Conservation (phyloP, 1,140 invertebrate species). For the Pectinophora gossypiella region DNA sequence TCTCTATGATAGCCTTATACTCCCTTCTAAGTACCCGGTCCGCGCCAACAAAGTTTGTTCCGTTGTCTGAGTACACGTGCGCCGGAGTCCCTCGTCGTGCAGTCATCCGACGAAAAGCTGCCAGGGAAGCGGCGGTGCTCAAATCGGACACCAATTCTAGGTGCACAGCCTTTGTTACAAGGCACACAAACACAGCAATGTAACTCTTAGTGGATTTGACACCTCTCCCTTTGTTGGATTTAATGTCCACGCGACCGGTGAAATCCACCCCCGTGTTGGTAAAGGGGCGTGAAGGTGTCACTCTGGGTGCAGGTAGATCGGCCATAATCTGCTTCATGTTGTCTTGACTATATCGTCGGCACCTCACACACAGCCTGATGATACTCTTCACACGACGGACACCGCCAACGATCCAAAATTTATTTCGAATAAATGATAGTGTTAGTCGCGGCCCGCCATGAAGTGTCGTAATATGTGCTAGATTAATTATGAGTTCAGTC, state of each 20-base stretch:
- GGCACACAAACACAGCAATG: slow-evolving; percentile 18
- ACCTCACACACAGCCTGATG: slow-evolving; percentile 13
- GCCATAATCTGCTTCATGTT: slow-evolving; percentile 20
- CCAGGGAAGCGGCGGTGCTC: slow-evolving; percentile 30
- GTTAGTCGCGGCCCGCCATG: slow-evolving; percentile 20
- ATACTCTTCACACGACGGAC: slow-evolving; percentile 15
- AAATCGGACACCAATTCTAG: slow-evolving; percentile 21
- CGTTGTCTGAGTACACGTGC: slow-evolving; percentile 35
- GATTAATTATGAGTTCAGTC: slow-evolving; percentile 13
- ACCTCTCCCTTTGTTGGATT: neutral
- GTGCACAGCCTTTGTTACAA: slow-evolving; percentile 25
- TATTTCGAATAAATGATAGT: slow-evolving; percentile 15
- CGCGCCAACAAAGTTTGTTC: slow-evolving; percentile 44
- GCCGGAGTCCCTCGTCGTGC: slow-evolving; percentile 14
- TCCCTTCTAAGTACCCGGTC: slow-evolving; percentile 11
- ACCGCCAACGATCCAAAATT: slow-evolving; percentile 22
- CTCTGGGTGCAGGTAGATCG: slow-evolving; percentile 17
- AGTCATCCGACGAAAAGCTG: slow-evolving; percentile 40
- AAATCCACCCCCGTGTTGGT: slow-evolving; percentile 24
- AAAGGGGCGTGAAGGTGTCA: slow-evolving; percentile 20
- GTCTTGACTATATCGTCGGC: slow-evolving; percentile 13
- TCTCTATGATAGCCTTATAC: slow-evolving; percentile 10
- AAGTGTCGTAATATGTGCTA: slow-evolving; percentile 14
- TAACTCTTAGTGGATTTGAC: slow-evolving; percentile 9
- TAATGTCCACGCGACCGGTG: slow-evolving; percentile 5